Conservation (phyloP, 2,113 vertebrate species). For the Acanthochromis polyacanthus region DNA sequence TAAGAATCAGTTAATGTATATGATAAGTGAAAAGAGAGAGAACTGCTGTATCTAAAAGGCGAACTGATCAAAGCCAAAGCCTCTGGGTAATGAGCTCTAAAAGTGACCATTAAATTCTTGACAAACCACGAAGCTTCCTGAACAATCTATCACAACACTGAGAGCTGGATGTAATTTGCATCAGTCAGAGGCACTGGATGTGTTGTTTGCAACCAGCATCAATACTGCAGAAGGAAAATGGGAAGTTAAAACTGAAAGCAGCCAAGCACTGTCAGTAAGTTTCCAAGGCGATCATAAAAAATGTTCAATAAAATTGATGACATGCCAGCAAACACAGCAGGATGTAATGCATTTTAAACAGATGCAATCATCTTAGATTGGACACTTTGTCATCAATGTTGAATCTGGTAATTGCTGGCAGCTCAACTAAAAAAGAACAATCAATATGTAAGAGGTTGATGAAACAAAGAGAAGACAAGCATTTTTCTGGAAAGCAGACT, state of each 20-base stretch:
- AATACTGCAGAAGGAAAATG: slow-evolving; percentile 51
- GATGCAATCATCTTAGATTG: slow-evolving; percentile 80
- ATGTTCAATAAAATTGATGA: slow-evolving; percentile 78
- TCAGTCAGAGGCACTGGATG: slow-evolving; percentile 25
- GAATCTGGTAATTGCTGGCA: slow-evolving; percentile 78
- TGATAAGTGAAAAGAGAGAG: slow-evolving; percentile 1
- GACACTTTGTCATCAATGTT: slow-evolving; percentile 78
- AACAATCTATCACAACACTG: slow-evolving; percentile 31
- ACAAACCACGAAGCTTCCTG: slow-evolving; percentile 15
- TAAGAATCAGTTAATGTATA: slow-evolving; percentile 1
- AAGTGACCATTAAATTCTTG: slow-evolving; percentile 35
- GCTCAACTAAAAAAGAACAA: slow-evolving; percentile 76
- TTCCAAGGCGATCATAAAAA: slow-evolving; percentile 73
- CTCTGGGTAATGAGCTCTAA: slow-evolving; percentile 28
- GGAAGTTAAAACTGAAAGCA: slow-evolving; percentile 59
- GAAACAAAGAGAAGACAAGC: slow-evolving; percentile 67
- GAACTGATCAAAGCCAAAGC: slow-evolving; percentile 22
- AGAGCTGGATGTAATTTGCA: slow-evolving; percentile 38
- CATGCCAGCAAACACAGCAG: slow-evolving; percentile 71
- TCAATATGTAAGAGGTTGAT: slow-evolving; percentile 68
- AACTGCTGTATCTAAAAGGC: not conserved
- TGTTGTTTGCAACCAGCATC: slow-evolving; percentile 43
- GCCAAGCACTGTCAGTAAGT: slow-evolving; percentile 58
- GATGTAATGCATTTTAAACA: slow-evolving; percentile 82
- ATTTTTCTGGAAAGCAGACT: slow-evolving; percentile 34